These are phyloP conservation scores for Parus major DNA, from an alignment of 2,113 vertebrate genomes.

Conservation along the genomic window DNA sequence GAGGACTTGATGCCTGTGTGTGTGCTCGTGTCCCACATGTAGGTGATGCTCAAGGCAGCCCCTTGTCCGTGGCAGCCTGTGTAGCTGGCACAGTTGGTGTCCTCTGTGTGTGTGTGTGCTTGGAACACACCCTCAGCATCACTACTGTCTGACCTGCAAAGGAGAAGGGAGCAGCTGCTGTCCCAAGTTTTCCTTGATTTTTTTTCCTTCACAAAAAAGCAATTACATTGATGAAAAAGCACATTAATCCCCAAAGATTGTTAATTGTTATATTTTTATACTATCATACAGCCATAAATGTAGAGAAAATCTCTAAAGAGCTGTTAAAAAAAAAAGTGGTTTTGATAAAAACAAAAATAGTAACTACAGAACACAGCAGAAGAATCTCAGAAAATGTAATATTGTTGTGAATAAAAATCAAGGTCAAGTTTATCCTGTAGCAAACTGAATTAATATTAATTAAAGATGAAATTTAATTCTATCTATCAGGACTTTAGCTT, in stretches of 20 bases:
- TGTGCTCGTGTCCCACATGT: accelerated
- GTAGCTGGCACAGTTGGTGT: background rate
- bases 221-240: slow-evolving; percentile 30
- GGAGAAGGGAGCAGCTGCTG: background rate
- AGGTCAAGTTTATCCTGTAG: slow-evolving; percentile 8
- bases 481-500: background rate
- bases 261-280: background rate
- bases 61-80: background rate
- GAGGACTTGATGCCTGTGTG: background rate
- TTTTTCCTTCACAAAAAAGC: background rate
- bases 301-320: background rate
- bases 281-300: background rate
- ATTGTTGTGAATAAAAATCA: background rate
- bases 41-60: background rate
- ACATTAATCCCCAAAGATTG: slow-evolving; percentile 19
- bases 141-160: background rate
- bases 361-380: background rate
- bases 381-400: background rate
- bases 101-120: background rate
- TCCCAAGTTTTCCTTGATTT: background rate
- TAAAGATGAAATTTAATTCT: background rate
- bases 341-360: slow-evolving; percentile 15
- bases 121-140: accelerated
- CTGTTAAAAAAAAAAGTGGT: background rate
- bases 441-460: background rate